Conservation (phyloP, 2,113 vertebrate genomes). For the Corydoras maculifer region DNA sequence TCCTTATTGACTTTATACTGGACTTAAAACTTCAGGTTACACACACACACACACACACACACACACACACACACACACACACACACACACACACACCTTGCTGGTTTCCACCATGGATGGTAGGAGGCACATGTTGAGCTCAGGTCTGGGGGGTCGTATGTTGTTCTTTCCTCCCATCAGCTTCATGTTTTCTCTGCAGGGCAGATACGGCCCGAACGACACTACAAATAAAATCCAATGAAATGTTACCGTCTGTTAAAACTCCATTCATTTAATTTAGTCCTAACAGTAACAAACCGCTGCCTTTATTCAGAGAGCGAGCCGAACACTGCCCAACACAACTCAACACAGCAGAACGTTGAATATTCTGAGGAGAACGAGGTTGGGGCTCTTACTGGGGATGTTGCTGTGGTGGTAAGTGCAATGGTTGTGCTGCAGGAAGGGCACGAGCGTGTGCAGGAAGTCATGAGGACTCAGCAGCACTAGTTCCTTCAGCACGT, state of each 20-base stretch:
- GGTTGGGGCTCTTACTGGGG: conserved; percentile 75
- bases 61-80: not conserved
- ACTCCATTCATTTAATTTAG: too few relatives aligned
- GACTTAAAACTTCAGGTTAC: too few relatives aligned
- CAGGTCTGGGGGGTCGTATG: conserved; percentile 91
- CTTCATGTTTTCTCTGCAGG: conserved; percentile 98
- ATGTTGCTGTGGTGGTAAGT: conserved; percentile 99
- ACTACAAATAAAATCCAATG: conserved; percentile 63
- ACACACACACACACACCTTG: conserved; percentile 70
- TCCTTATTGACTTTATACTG: too few relatives aligned
- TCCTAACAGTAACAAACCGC: too few relatives aligned
- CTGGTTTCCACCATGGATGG: conserved; percentile 98
- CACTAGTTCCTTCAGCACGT: conserved; percentile 96
- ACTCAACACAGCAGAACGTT: too few relatives aligned
- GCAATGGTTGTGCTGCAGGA: conserved; percentile 99
- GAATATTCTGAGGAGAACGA: too few relatives aligned
- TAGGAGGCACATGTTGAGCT: conserved; percentile 99
- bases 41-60: not conserved
- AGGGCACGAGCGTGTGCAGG: conserved; percentile 96
- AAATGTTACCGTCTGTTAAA: too few relatives aligned
- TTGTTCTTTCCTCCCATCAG: conserved; percentile 98
- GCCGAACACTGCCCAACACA: too few relatives aligned
- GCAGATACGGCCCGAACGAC: conserved; percentile 97
- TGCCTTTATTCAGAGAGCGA: too few relatives aligned
- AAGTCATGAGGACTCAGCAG: conserved; percentile 98